Evolutionary conservation across 2,113 vertebrate species (phyloP), one percentile per base, ranked within the genome.

Genomic region (Arenaria interpres): DNA sequence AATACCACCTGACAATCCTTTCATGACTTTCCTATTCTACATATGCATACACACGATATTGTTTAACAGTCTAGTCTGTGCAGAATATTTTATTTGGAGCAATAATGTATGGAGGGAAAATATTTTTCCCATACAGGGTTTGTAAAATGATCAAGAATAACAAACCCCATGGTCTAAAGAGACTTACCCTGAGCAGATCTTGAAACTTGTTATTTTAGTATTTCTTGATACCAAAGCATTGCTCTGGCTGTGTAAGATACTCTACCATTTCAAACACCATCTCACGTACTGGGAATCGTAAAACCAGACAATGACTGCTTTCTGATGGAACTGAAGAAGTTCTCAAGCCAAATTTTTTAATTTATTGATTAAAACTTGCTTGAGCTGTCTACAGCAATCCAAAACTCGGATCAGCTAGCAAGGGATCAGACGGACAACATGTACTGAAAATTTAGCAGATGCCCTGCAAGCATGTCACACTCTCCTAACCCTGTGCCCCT

Each of bases 341-440:
- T 85, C 84, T 85, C 43, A 39, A 54, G 35, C 33, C 43, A 81
- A 46, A 73, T 64, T 46, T 62, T 72, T 69, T 56, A 59, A 67
- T 73, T 69, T 39, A 91, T 79, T 96, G 62, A 94, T 96, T 83
- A 81, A 83, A 90, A 82, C 25, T 94, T 90, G 51, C 88, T 88
- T 85, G 66, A 85, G 43, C 53, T 90, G 51, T 64, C 74, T 95
- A 43, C 64, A 79, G 79, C 62, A 96, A 94, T 80, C 60, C 90
- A 57, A 69, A 60, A 83, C 48, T 94, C 91, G 85, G 51, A 91
- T 87, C 77, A 82, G 75, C 9, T 27, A 73, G 16, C 59, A 81
- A 83, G 63, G 25, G 35, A 67, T 93, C 48, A 89, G 27, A 84
- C 12, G 56, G 27, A 86, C 12, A 59, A 74, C 0, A 0, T 16